Conservation (phyloP, 1,140 invertebrate genomes). For the Pectinophora gossypiella region DNA sequence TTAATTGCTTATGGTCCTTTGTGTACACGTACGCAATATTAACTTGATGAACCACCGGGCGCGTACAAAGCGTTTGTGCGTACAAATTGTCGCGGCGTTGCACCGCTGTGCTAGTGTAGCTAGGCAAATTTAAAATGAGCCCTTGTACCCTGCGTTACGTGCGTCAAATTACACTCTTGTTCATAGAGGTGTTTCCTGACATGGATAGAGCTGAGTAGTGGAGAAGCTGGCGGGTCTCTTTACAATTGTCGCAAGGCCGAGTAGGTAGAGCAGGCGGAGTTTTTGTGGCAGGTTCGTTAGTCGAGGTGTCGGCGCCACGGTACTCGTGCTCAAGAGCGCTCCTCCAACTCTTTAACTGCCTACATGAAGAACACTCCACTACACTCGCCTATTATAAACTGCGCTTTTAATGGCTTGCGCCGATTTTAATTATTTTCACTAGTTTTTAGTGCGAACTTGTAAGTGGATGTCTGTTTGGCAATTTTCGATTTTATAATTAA, state of each 20-base stretch:
- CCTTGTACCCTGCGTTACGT: no score
- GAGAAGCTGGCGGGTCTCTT: neutral
- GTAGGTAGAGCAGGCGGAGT: neutral
- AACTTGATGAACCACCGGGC: no score
- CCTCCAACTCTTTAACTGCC: slow-evolving; percentile 74
- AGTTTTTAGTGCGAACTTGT: neutral
- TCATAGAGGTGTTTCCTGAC: no score
- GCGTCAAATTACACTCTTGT: no score
- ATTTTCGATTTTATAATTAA: no score
- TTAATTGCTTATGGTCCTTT: no score
- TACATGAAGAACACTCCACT: slow-evolving; percentile 71
- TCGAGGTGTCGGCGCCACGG: slow-evolving; percentile 58
- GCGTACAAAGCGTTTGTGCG: no score
- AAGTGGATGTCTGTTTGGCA: no score
- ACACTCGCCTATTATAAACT: slow-evolving; percentile 73
- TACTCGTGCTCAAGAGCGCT: slow-evolving; percentile 67
- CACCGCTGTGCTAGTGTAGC: no score
- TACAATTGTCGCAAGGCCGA: neutral
- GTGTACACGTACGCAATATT: no score
- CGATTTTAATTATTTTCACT: slow-evolving; percentile 69
- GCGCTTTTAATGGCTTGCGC: slow-evolving; percentile 72
- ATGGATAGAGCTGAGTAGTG: neutral
- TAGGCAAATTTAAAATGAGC: no score
- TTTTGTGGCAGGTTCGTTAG: slow-evolving; percentile 49
- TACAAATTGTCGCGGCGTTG: no score